Evolutionary conservation across 1,140 invertebrate species (phyloP), one percentile per base, ranked within the genome.

Genomic region (Armadillidium nasatum): DNA sequence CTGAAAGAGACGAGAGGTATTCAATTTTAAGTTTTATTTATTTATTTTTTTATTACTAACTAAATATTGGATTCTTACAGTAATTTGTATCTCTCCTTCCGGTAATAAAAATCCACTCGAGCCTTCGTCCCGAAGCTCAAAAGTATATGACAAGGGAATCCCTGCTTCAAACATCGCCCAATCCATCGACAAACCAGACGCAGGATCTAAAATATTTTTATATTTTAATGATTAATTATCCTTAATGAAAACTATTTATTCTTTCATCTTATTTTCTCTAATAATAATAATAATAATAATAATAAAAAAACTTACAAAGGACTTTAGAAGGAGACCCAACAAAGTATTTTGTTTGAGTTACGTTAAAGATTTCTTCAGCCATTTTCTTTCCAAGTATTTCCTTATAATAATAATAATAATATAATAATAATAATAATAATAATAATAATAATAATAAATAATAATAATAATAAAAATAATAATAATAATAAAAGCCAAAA

Each of bases 91-190:
- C 13, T 75, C 19, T 46, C 43, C 67, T 33, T 60, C 66, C 0
- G 73, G 73, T 0, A 75, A 54, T 15, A 75, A 68, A 67, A 75
- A 75, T 60, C 73, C 73, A 22, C 10, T 23, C n/a, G 43, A 60
- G 10, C 73, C 73, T 11, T 60, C 67, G 73, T 75, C 73, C 11
- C 73, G 19, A 11, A 75, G 22, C 13, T 75, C 73, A 44, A 67
- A 33, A 15, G 73, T 75, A 60, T 23, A 75, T 9, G 73, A 66
- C 19, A 68, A 68, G 10, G 60, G 73, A 13, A 75, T 54, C 4
- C 73, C 73, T 13, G 50, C 50, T 15, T 19, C 11, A 60, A 60
- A 19, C 50, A 60, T 60, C 3, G 50, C 50, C 50, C 50, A 60
- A 19, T 60, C 50, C 50, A 60, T 60, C 19, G 50, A 60, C 11